Base-by-base conservation (phyloP, 1,140 invertebrate genomes). In the Drosophila sulfurigaster region DNA sequence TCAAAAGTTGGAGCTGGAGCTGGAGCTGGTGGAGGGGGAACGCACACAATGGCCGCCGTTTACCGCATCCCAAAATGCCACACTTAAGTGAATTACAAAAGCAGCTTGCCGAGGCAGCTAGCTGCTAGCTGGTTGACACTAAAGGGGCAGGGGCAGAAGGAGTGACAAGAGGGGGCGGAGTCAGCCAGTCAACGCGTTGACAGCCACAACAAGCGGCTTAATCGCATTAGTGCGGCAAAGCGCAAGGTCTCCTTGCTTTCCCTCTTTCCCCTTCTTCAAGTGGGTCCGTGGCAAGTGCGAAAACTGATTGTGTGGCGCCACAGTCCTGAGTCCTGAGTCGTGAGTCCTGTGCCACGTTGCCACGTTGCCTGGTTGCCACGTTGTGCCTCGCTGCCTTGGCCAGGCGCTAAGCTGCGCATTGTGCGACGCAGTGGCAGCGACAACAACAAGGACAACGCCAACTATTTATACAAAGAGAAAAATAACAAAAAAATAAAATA, bases 51-150 rank as follows among this genome's bases (percentile, higher is more conserved):
- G 83, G 80, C 68, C 65, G 70, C 52, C 82, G 73, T 83, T 87
- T 89, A 89, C 85, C 86, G 74, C 81, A 85, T 81, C 81, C 85
- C 85, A 89, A 89, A 86, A 80, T 89, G 85, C 71, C 85, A 89
- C 85, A 89, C 85, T 89, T 89, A 89, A 89, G 85, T 89, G 85
- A 89, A 89, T 89, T 89, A 89, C 85, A 89, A 89, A 89, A 88
- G 85, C 78, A 79, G 79, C 78, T 72, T 59, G 71, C 60, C 43
- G 60, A 41, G 49, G 30, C 67, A 20, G 30, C 20, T 25, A 25
- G 30, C 30, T 6, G 62, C 16, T 10, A 32, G 20, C 13, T 11
- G 38, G 20, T 13, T 11, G 38, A 3, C n/a, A 20, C 41, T 43
- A 4, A 60, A 11, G 10, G 35, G 16, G 49, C 5, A 32, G 58